These are phyloP conservation scores for Conopomorpha cramerella DNA, from an alignment of 1,140 invertebrate species.

Conservation along the genomic window DNA sequence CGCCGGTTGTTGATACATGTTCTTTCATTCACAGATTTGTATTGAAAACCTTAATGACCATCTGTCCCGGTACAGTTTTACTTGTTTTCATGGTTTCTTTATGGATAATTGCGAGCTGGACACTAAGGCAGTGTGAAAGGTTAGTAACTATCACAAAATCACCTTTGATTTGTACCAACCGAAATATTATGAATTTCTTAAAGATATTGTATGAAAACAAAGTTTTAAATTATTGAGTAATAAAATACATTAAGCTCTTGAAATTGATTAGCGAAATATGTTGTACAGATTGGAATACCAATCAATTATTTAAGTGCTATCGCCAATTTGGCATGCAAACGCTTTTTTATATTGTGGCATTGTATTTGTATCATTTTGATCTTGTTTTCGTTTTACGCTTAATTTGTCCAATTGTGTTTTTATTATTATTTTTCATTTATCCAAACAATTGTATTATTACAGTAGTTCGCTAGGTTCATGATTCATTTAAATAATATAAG, in stretches of 20 bases:
- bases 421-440: slow-evolving; percentile 26
- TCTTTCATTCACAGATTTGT: slow-evolving; percentile 81
- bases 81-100: slow-evolving; percentile 98
- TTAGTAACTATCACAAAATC: slow-evolving; percentile 59
- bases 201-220: too few species aligned
- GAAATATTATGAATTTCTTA: too few species aligned
- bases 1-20: too few species aligned
- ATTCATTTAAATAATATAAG: slow-evolving; percentile 39
- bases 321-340: slow-evolving; percentile 45
- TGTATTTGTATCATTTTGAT: slow-evolving; percentile 33
- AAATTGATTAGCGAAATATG: too few species aligned
- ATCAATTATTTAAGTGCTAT: too few species aligned
- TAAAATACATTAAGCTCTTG: too few species aligned
- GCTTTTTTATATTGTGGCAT: slow-evolving; percentile 53
- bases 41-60: slow-evolving; percentile 99
- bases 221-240: too few species aligned
- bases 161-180: not conserved
- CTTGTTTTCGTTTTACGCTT: slow-evolving; percentile 17
- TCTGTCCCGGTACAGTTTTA: slow-evolving; percentile 97
- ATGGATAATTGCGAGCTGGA: slow-evolving; percentile 99
- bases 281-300: too few species aligned
- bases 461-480: slow-evolving; percentile 31
- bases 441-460: slow-evolving; percentile 12
- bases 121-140: slow-evolving; percentile 97
- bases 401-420: slow-evolving; percentile 27